Base-by-base conservation (phyloP, 53 echinoderm and acorn worm species). In the Patiria pectinifera region DNA sequence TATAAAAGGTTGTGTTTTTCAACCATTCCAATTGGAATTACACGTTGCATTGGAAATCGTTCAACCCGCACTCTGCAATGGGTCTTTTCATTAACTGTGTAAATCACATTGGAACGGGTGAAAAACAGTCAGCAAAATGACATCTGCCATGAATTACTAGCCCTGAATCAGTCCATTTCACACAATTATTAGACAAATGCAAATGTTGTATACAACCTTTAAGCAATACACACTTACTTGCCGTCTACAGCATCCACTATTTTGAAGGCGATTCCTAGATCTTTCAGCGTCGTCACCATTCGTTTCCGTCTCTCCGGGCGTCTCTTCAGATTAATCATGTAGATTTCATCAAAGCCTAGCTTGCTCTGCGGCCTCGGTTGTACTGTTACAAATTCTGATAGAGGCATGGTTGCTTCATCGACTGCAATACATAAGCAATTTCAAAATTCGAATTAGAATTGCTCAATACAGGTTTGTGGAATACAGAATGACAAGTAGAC, bases 301-400 rank as follows among this genome's bases (percentile, higher is more conserved):
- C 99, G 82, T 66, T 72, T 66, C 53, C 99, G 89, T 78, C 99
- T 94, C 19, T 85, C 53, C 0, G 95, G 96, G 5, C 99, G 85
- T 15, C 99, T 83, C 82, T 93, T 92, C 10, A 99, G 92, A 70
- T 97, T 99, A 59, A 99, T 94, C 91, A 99, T 91, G 74, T 99
- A 99, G 76, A 99, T 97, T 93, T 99, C 97, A 95, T 99, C 99
- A 87, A 97, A 96, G n/a, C 99, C 99, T 62, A 99, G 83, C 92
- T 99, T 99, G 63, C 90, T 83, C 45, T 62, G 44, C 44, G 61
- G 91, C 84, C 83, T 86, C 58, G 62, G 60, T 46, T 91, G 91
- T 78, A 93, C 49, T 2, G 95, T 74, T 12, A 96, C 93, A 81
- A 78, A 95, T 19, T 83, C 49, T 24, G 98, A 98, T 19, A 77